Evolutionary conservation across 1,140 invertebrate genomes (phyloP).

Genomic region (Ruditapes philippinarum): DNA sequence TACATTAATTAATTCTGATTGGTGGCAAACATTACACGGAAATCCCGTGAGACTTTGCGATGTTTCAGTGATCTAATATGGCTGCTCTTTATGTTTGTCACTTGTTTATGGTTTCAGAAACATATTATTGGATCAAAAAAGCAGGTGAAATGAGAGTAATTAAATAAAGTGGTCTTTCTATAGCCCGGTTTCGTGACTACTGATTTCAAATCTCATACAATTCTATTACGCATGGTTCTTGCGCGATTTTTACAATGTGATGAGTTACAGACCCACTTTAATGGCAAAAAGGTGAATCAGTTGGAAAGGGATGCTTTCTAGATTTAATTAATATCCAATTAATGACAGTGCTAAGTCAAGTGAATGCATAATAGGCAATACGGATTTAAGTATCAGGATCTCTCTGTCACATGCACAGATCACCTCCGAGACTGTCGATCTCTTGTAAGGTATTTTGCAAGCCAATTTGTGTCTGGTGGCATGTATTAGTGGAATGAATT

Average conservation of each 20-base stretch:
- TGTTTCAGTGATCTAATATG: constrained; percentile 53
- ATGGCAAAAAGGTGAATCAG: constrained; percentile 52
- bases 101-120: constrained; percentile 29
- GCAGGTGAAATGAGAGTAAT: constrained; percentile 54
- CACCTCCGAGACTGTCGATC: not conserved
- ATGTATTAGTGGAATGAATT: not conserved
- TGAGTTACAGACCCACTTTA: constrained; percentile 15
- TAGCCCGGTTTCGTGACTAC: constrained; percentile 24
- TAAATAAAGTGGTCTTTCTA: constrained; percentile 53
- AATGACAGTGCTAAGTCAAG: constrained; percentile 47
- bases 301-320: constrained; percentile 32
- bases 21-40: constrained; percentile 50
- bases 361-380: constrained; percentile 1
- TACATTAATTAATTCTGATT: constrained; percentile 66
- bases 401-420: not conserved
- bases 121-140: constrained; percentile 35
- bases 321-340: constrained; percentile 59
- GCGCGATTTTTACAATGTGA: constrained; percentile 20
- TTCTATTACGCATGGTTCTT: not conserved
- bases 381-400: not conserved
- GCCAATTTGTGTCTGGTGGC: not conserved
- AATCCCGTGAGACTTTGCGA: constrained; percentile 43
- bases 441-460: not conserved
- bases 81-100: constrained; percentile 47
- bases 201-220: constrained; percentile 62